Evolutionary conservation across 2,888 invertebrate species (phyloP), one percentile per base, ranked within the genome.

Genomic region (Pogonocherus hispidulus): DNA sequence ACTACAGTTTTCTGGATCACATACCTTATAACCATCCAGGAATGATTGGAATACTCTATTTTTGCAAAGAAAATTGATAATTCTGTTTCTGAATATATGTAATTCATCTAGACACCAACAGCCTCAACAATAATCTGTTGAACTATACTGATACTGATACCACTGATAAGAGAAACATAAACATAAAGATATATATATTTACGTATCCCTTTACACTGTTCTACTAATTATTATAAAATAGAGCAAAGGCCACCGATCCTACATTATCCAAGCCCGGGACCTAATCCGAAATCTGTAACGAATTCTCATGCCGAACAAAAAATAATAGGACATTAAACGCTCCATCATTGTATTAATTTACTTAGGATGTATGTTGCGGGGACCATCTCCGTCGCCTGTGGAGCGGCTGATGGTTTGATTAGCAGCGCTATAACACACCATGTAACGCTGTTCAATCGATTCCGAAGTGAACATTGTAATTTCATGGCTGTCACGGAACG

Each of bases 391-490:
- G 71, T 72, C 71, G 72, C 75, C 72, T 67, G 76, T 72, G 69
- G 76, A 67, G 73, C 67, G 70, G 65, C 69, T 76, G 76, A 76
- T 77, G 75, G 77, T 77, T 78, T 78, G 78, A 78, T 78, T 77
- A 78, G 77, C 77, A 72, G 73, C 73, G 68, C 70, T 78, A 82
- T 82, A 84, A 84, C 82, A 81, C 81, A 81, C 80, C 81, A 79
- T 83, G 81, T 83, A 83, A 83, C 82, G 83, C 80, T 82, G 82
- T 76, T 82, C 84, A 84, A 84, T 85, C 85, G 85, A 84, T 84
- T 85, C 83, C 80, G 80, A 81, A 83, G 79, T 82, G 84, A 84
- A 84, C 84, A 84, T 84, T 84, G 84, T 84, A 84, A 85, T 85
- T 85, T 85, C 83, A 85, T 83, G 85, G 84, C 84, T 84, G 85